Evolutionary conservation across 2,797 vertebrate genomes (phyloP), one percentile per base, ranked within the genome.

Genomic region (Lacerta agilis): DNA sequence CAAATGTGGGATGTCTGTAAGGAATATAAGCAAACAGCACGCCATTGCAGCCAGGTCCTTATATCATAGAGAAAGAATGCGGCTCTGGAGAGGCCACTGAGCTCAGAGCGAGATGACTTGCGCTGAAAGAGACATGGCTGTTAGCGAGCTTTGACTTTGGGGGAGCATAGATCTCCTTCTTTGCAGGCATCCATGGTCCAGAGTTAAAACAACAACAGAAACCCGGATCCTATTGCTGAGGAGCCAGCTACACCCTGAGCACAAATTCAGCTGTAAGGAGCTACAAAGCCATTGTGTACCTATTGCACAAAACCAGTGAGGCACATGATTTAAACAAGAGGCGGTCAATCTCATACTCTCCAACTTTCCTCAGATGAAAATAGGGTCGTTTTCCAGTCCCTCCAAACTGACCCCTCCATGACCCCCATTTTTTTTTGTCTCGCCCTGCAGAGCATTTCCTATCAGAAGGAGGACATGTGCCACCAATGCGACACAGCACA

Each of bases 41-140:
- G 85, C 5, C 66, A 66, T 86, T 79, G 3, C 86, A 90, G 93
- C 94, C 95, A 94, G 93, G 90, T 82, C 89, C 90, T 95, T 90
- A 93, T 91, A 91, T 95, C 94, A 95, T 93, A 80, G 92, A 87
- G 90, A 89, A 95, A 90, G 94, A 95, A 96, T 96, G 94, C 88
- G 92, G 92, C 92, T 94, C 84, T 94, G 93, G 93, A 93, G 88
- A 93, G 91, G 92, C 38, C 94, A 90, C 88, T 61, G 27, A 76
- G 90, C 94, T 93, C 17, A 0, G 92, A 80, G 45, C 85, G 90
- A 87, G 85, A 92, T 93, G 94, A 94, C 85, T 95, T 92, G 94
- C 1, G 23, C 93, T 87, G 90, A 94, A 93, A 89, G 92, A 91
- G 83, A 89, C 85, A 88, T 93, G 95, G 93, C 92, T 94, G 93